Base-by-base conservation (phyloP, 1,140 invertebrate genomes). In the Panulirus ornatus region DNA sequence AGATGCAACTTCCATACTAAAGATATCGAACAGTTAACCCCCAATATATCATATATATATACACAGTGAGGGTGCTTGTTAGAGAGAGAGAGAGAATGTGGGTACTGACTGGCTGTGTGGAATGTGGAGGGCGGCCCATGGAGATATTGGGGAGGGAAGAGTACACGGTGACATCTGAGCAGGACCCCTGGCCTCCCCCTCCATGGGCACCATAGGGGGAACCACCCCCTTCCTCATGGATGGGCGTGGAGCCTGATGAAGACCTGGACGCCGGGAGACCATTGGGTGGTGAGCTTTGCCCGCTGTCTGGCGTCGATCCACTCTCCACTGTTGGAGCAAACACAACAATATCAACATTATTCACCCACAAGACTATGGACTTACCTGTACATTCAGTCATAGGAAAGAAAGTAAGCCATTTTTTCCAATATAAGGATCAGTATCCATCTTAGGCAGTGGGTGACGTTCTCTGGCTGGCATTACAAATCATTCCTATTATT, bases 141-240 rank as follows among this genome's bases (percentile, higher is more conserved):
- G 98, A 98, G 93, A 99, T 99, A 94, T 99, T 99, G 90, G 98
- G 98, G 96, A 99, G 96, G 92, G 97, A 98, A 92, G 97, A 98
- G 94, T 99, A 99, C 19, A 99, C 93, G 44, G 96, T 96, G 22
- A 96, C 94, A 94, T 96, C 96, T 42, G 95, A 95, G 63, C 95
- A 95, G 93, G 94, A 94, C 91, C 95, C 95, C 92, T 95, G 93
- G 76, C 95, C 95, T 92, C 94, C 95, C 91, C 94, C 94, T 81
- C 94, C 95, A 70, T 95, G 92, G 76, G 88, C 71, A 44, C 88
- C 92, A 93, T 95, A 96, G n/a, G 94, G 93, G 66, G 94, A 94
- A 82, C 94, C 94, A 92, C 95, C 95, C 86, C 93, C 94, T 92
- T 96, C 95, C 94, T 97, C 96, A 94, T 96, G 96, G 92, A 96